phyloP scores from a whole-genome alignment of 2,797 vertebrate genomes.

The Tachyglossus aculeatus region DNA sequence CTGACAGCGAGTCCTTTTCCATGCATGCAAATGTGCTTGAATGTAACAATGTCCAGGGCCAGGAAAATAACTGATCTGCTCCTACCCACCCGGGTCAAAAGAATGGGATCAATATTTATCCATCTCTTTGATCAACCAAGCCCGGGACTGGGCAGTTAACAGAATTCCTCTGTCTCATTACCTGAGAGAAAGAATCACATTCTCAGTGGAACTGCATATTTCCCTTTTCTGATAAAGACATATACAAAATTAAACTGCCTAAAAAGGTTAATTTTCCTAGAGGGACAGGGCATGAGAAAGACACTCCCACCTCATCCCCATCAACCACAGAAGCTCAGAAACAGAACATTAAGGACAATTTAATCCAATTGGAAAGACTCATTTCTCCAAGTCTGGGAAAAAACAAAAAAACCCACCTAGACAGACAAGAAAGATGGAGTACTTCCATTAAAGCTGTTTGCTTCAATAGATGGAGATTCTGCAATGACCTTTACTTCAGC shows the following conservation, averaged over 20 bases:
- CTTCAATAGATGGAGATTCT: conserved; percentile 87
- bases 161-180: too few relatives aligned
- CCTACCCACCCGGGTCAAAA: too few relatives aligned
- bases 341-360: conserved; percentile 22
- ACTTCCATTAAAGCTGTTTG: conserved; percentile 86
- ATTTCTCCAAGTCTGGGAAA: not conserved
- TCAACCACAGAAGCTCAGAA: conserved; percentile 35
- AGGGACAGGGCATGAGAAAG: conserved; percentile 13
- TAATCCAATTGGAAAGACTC: not conserved
- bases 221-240: conserved; percentile 20
- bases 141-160: too few relatives aligned
- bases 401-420: not conserved
- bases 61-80: too few relatives aligned
- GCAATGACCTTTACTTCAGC: conserved; percentile 86
- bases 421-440: conserved; percentile 72
- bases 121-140: too few relatives aligned
- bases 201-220: conserved; percentile 16
- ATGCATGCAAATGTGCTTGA: too few relatives aligned
- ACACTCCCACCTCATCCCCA: conserved; percentile 18
- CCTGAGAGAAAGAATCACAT: fast-evolving
- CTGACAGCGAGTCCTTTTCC: too few relatives aligned
- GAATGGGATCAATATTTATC: too few relatives aligned
- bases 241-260: conserved; percentile 41
- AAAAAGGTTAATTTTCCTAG: conserved; percentile 57
- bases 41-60: too few relatives aligned